Conservation (phyloP, 2,888 invertebrate species). For the Petrolisthes cinctipes region DNA sequence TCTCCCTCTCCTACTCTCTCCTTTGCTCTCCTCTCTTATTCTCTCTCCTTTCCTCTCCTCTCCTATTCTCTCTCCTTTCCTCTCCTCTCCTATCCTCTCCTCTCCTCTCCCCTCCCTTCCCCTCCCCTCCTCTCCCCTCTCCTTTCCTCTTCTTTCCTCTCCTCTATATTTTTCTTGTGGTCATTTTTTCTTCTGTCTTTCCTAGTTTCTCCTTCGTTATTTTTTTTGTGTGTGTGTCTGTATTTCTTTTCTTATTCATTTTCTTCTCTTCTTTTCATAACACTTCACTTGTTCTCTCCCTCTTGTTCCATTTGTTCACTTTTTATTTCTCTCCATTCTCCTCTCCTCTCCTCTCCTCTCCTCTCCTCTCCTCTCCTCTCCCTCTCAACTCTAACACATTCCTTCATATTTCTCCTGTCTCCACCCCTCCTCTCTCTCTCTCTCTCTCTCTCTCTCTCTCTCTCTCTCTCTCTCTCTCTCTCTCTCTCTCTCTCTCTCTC, state of each 20-base stretch:
- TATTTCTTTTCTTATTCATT: background rate
- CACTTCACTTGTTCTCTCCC: background rate
- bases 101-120: too few relatives aligned
- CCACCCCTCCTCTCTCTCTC: background rate
- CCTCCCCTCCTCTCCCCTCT: background rate
- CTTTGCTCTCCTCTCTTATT: background rate
- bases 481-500: background rate
- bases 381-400: background rate
- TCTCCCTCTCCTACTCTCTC: background rate
- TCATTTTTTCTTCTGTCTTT: background rate
- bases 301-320: background rate
- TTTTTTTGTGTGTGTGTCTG: background rate
- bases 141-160: background rate
- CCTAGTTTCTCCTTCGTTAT: background rate
- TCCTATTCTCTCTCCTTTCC: background rate
- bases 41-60: background rate
- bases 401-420: background rate
- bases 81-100: background rate
- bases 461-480: background rate
- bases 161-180: background rate
- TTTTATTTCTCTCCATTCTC: background rate
- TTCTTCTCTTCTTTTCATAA: background rate
- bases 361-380: background rate
- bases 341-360: background rate
- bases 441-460: background rate